Evolutionary conservation across 2,888 invertebrate species (phyloP).

Genomic region (Aphrophora alni): DNA sequence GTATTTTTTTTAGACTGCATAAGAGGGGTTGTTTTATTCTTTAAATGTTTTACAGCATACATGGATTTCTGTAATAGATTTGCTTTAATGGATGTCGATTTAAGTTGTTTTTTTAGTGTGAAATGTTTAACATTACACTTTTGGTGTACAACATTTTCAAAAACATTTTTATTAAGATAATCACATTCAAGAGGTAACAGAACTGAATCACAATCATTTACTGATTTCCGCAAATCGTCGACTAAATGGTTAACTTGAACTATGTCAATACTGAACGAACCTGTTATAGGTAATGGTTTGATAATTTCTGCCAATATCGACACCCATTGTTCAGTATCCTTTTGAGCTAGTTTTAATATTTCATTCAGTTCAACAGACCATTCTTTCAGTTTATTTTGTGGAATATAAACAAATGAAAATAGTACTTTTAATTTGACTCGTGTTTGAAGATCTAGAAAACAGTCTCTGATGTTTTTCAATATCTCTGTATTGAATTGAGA

Average conservation of each 20-base stretch:
- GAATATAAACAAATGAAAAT: slow-evolving; percentile 96
- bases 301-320: slow-evolving; percentile 96
- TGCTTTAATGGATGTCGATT: background rate
- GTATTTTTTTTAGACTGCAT: background rate
- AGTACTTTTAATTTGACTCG: slow-evolving; percentile 97
- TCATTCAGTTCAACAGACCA: slow-evolving; percentile 94
- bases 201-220: too few species aligned
- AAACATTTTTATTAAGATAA: slow-evolving; percentile 92
- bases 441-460: slow-evolving; percentile 95
- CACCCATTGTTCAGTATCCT: slow-evolving; percentile 96
- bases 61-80: background rate
- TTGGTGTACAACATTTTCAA: slow-evolving; percentile 73
- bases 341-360: slow-evolving; percentile 89
- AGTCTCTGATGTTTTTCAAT: slow-evolving; percentile 92
- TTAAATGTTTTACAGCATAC: background rate
- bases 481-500: slow-evolving; percentile 96
- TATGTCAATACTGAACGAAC: too few species aligned
- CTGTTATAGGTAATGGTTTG: slow-evolving; percentile 89
- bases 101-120: background rate
- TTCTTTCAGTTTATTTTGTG: slow-evolving; percentile 97
- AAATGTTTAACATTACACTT: background rate
- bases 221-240: slow-evolving; percentile 78
- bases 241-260: slow-evolving; percentile 91
- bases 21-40: background rate
- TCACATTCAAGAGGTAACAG: slow-evolving; percentile 95